These are phyloP conservation scores for Corythaixoides concolor DNA, from an alignment of 2,113 vertebrate genomes.

Conservation along the genomic window DNA sequence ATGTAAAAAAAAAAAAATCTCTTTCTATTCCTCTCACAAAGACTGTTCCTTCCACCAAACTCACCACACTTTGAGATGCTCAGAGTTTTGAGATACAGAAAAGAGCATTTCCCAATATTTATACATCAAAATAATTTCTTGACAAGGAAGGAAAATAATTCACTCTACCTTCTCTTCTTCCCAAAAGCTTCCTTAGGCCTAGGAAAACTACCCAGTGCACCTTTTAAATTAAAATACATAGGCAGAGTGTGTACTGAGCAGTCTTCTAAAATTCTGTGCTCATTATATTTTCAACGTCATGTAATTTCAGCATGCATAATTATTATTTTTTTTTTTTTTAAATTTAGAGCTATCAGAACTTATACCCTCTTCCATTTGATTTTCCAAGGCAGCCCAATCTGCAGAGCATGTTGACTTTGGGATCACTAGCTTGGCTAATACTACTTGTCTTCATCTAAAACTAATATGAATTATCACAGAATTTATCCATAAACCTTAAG, in stretches of 20 bases:
- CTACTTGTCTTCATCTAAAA: neutral
- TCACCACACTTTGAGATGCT: neutral
- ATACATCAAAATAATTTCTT: neutral
- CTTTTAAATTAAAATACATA: neutral
- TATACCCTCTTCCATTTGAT: neutral
- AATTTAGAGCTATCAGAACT: neutral
- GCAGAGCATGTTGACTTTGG: neutral
- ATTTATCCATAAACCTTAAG: neutral
- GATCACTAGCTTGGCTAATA: neutral
- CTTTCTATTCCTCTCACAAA: neutral
- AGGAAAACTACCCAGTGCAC: accelerated
- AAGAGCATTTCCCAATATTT: neutral
- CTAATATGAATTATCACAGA: neutral
- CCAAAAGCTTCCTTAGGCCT: neutral
- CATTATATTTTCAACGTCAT: neutral
- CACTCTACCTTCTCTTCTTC: neutral
- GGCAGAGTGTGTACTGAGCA: neutral
- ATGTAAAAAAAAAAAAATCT: neutral
- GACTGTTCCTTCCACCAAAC: neutral
- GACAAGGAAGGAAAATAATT: neutral
- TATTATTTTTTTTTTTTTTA: no score
- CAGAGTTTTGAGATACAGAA: neutral
- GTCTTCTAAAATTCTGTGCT: neutral
- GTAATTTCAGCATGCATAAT: neutral
- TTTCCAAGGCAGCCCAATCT: neutral